These are phyloP conservation scores for Drosophila atripex DNA, from an alignment of 2,888 invertebrate genomes.

Conservation along the genomic window DNA sequence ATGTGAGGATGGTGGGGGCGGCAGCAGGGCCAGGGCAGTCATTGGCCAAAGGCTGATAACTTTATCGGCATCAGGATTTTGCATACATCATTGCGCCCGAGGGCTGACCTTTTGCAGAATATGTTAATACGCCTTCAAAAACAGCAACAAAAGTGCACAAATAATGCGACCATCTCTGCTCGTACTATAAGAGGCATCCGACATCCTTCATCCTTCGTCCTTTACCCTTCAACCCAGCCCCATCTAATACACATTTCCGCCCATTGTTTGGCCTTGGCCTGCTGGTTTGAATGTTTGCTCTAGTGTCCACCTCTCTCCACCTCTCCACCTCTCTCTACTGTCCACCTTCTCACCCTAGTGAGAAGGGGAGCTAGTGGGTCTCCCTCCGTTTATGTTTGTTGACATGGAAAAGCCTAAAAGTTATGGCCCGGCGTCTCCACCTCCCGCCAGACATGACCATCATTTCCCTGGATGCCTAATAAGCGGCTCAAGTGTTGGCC, in stretches of 20 bases:
- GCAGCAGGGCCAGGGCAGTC: not conserved
- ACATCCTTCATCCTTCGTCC: not conserved
- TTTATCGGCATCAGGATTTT: slow-evolving; percentile 66
- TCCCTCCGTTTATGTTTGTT: slow-evolving; percentile 67
- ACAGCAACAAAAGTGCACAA: slow-evolving; percentile 43
- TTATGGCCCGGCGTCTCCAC: slow-evolving; percentile 61
- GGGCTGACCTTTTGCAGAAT: slow-evolving; percentile 31
- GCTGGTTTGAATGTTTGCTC: slow-evolving; percentile 30
- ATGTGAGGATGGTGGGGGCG: too few species aligned
- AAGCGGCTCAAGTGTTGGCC: slow-evolving; percentile 74
- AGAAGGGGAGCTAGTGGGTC: slow-evolving; percentile 9
- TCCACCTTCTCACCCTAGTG: too few species aligned
- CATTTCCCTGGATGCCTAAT: slow-evolving; percentile 68
- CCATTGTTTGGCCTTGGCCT: slow-evolving; percentile 49
- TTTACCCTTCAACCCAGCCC: not conserved
- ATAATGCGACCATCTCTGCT: slow-evolving; percentile 45
- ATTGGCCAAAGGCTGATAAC: slow-evolving; percentile 51
- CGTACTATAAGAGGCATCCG: slow-evolving; percentile 3
- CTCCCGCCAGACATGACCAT: slow-evolving; percentile 49
- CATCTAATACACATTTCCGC: slow-evolving; percentile 25
- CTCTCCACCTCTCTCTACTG: not conserved
- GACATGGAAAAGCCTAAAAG: slow-evolving; percentile 73
- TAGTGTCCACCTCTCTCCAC: slow-evolving; percentile 2
- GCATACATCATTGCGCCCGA: slow-evolving; percentile 64
- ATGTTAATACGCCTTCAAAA: slow-evolving; percentile 40